These are phyloP conservation scores for Suricata suricatta DNA, from an alignment of 2,113 vertebrate genomes.

Conservation along the genomic window DNA sequence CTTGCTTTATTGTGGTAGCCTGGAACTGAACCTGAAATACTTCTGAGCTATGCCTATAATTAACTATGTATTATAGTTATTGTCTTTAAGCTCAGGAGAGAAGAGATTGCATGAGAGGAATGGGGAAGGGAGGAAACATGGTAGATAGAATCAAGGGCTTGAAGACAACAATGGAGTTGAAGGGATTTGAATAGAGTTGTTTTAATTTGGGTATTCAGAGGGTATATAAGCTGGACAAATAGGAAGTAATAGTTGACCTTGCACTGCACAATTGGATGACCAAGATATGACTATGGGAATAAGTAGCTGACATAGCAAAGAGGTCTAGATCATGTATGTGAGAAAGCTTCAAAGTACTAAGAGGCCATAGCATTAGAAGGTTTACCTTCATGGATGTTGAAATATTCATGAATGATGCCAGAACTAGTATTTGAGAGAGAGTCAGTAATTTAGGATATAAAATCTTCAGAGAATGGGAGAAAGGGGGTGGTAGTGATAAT, in stretches of 20 bases:
- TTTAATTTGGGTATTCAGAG: not conserved
- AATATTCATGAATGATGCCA: not conserved
- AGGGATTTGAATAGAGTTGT: not conserved
- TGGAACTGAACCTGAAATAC: not conserved
- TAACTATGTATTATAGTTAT: not conserved
- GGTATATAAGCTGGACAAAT: not conserved
- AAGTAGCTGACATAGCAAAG: not conserved
- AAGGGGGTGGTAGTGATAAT: not conserved
- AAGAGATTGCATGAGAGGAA: not conserved
- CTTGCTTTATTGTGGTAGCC: not conserved
- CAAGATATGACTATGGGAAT: not conserved
- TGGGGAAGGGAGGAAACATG: not conserved
- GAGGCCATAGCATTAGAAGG: not conserved
- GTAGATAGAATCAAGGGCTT: not conserved
- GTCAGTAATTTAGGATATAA: not conserved
- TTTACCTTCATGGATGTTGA: constrained; percentile 6
- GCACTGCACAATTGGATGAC: too few species aligned
- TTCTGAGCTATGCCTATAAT: not conserved
- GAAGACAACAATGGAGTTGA: not conserved
- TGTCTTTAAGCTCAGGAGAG: not conserved
- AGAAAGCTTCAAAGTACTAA: not conserved
- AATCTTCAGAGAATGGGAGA: not conserved
- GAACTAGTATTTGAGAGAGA: not conserved
- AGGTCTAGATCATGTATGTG: not conserved
- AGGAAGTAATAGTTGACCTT: not conserved